Base-by-base conservation (phyloP, 2,888 invertebrate genomes). In the Heliconius ethilla region DNA sequence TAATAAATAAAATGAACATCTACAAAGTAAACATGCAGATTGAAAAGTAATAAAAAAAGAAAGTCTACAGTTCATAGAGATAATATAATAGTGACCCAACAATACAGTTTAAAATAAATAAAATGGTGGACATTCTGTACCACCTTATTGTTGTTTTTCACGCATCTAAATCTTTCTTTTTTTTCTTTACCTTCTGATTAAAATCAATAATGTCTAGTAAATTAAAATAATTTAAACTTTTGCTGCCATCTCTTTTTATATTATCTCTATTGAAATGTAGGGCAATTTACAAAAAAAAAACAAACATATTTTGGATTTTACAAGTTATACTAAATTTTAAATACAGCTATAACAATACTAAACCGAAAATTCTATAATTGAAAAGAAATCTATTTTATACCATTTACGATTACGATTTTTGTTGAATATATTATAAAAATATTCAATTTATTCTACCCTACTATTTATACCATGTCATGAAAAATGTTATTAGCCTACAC, bases 1-100 rank as follows among this genome's bases (percentile, higher is more conserved):
- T 78, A 78, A 77, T 76, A 78, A 75, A 77, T 73, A 80, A 78
- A 77, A 73, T 72, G 75, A 75, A 77, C 45, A 80, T 75, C 76
- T 80, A 80, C 78, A 75, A 78, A 75, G 75, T n/a, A 51, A 76
- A 70, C 70, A 59, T 27, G 69, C 75, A 78, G 77, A 77, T 79
- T 80, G 80, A 69, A 75, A 80, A 77, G 77, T 78, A 76, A 75
- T 72, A 72, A 72, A 33, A 70, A 70, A 18, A 22, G 51, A 70
- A 29, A 33, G 27, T 51, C 25, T 51, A 27, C 51, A 27, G 13
- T n/a, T 70, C 70, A 70, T 55, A 70, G 70, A 70, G 70, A 70
- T 70, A 70, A 55, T 70, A 33, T 55, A 70, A 51, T 2, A 55
- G 67, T 22, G 27, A 70, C 10, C 18, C 7, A 33, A n/a, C 29